Base-by-base conservation (phyloP, 2,888 invertebrate genomes). In the Phengaris alcon region DNA sequence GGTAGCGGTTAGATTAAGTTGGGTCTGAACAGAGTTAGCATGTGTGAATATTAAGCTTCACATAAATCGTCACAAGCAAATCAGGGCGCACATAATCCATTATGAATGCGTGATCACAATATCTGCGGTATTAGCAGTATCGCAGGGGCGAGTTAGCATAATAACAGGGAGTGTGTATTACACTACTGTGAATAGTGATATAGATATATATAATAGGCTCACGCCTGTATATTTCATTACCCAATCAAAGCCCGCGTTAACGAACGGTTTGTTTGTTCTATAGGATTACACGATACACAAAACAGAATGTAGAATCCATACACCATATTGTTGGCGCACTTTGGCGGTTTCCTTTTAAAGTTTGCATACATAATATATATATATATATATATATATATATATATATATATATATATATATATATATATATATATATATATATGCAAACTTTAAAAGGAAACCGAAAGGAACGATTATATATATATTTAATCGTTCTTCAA, bases 231-330 rank as follows among this genome's bases (percentile, higher is more conserved):
- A 69, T 69, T 46, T 48, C 46, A 48, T 69, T 44, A 69, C 9
- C n/a, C 69, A 69, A 69, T 69, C 69, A 69, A 13, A 48, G n/a
- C 69, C 48, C n/a, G 59, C 59, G n/a, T 9, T 69, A 69, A 69
- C 69, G 48, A 69, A 9, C 69, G 69, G 44, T 8, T 69, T 69
- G 69, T 69, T 69, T n/a, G 15, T 69, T 9, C n/a, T 59, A 15
- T 15, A n/a, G 69, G n/a, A 59, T 59, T 59, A 59, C 9, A 13
- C 54, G 12, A 54, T 12, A 54, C 13, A 54, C 54, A 54, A 59
- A n/a, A 15, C 57, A 57, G 15, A 57, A 15, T 55, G 6, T 15
- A 2, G 7, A 57, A 57, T 57, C 8, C 8, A 59, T 59, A 10
- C 15, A 10, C 59, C 9, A 4, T 22, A 59, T 22, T 10, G 9